Conservation (phyloP, 1,140 invertebrate species). For the Pseudomyrmex pallidus region DNA sequence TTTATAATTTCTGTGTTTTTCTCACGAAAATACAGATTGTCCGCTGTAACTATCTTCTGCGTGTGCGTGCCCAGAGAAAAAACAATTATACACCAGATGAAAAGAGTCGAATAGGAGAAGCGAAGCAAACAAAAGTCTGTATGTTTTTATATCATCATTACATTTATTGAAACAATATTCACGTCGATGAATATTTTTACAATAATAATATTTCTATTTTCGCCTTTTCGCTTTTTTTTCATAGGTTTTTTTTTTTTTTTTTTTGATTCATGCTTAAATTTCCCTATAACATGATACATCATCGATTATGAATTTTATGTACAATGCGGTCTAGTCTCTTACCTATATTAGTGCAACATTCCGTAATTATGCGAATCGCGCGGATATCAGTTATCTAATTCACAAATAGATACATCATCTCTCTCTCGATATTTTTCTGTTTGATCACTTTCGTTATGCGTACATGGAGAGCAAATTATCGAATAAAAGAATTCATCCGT, state of each 20-base stretch:
- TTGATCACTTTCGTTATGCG: slow-evolving; percentile 40
- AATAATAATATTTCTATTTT: slow-evolving; percentile 69
- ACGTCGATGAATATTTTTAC: slow-evolving; percentile 80
- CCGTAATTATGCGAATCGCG: slow-evolving; percentile 64
- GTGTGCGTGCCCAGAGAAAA: background rate
- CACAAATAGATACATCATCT: slow-evolving; percentile 45
- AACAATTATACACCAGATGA: slow-evolving; percentile 6
- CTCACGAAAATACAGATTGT: background rate
- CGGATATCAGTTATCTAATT: slow-evolving; percentile 66
- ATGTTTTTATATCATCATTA: slow-evolving; percentile 77
- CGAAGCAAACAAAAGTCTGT: slow-evolving; percentile 20
- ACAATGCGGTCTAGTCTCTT: slow-evolving; percentile 72
- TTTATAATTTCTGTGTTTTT: background rate
- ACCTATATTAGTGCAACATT: slow-evolving; percentile 68
- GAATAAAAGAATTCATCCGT: slow-evolving; percentile 22
- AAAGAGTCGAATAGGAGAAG: slow-evolving; percentile 30
- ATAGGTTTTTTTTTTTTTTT: slow-evolving; percentile 41
- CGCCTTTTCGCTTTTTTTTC: slow-evolving; percentile 54
- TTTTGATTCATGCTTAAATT: slow-evolving; percentile 65
- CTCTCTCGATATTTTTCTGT: slow-evolving; percentile 67
- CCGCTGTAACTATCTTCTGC: background rate
- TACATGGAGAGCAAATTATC: slow-evolving; percentile 1
- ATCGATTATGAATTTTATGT: slow-evolving; percentile 77
- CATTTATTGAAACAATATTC: slow-evolving; percentile 82
- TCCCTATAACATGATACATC: slow-evolving; percentile 76